Base-by-base conservation (phyloP, 2,113 vertebrate genomes). In the Otocyon megalotis region DNA sequence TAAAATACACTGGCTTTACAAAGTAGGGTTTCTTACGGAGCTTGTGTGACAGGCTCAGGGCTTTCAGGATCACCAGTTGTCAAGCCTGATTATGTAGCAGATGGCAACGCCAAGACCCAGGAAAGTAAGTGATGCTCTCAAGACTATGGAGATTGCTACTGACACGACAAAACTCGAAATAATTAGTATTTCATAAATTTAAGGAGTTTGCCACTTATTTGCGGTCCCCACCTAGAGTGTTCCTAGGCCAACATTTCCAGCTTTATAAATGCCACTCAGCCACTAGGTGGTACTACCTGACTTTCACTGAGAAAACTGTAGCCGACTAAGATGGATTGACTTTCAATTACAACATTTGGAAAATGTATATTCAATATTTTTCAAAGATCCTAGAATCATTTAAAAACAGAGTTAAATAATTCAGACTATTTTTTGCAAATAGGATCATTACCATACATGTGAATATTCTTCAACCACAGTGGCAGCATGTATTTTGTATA, bases 221-320 rank as follows among this genome's bases (percentile, higher is more conserved):
- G 9, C 20, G 8, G 20, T 35, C 16, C 32, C 5, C 20, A 6
- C 3, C 60, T n/a, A 30, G 81, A 67, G 35, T 14, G n/a, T 30
- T 62, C 58, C 9, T 9, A 35, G 88, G 17, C 80, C 9, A 72
- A 74, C 28, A 4, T 19, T 20, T 96, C 60, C 60, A 87, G 6
- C 8, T 6, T 56, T 12, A 3, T 22, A 30, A 30, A 16, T 32
- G 20, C 11, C 11, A 16, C 48, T 54, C 8, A 88, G 91, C 92
- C 99, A 98, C 98, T 98, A 99, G 98, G 63, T 98, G 98, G 98
- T 97, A 97, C 94, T 98, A 95, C 67, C 16, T 88, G 95, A 92
- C 96, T 96, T 97, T 85, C 77, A 95, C 58, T 96, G 0, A 9
- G 60, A 90, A 83, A 96, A 74, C 6, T 48, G 50, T 60, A 37